Percentiles rank a stretch among this genome's conserved stretches.
phyloP scores from a whole-genome alignment of 2,888 invertebrate species.

The Omphaloscelis lunosa region DNA sequence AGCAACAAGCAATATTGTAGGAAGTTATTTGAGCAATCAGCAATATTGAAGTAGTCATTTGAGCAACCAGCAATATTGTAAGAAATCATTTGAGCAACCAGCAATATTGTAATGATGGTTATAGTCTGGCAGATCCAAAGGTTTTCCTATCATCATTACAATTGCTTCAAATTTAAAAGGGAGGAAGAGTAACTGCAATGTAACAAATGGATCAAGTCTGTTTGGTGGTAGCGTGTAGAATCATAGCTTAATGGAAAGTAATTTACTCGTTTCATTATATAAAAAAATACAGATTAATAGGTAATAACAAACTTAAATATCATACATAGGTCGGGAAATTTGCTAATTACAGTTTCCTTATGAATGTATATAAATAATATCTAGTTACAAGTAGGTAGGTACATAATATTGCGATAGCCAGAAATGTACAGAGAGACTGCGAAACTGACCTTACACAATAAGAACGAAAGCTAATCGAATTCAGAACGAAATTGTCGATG shows the following conservation, averaged over 20 bases:
- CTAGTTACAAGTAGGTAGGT: background rate
- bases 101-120: background rate
- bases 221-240: background rate
- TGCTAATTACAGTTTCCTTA: background rate
- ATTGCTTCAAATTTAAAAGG: background rate
- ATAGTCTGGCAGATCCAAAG: background rate
- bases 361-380: background rate
- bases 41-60: no score
- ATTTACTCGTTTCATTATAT: background rate
- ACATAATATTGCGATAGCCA: background rate
- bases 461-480: background rate
- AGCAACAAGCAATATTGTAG: no score
- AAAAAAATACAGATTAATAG: no score
- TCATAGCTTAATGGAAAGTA: background rate
- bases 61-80: background rate
- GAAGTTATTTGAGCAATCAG: no score
- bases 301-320: background rate
- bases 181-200: background rate
- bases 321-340: background rate
- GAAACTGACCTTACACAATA: background rate
- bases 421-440: background rate
- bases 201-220: background rate
- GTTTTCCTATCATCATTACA: no score
- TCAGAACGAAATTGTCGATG: background rate
- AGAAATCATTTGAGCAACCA: background rate